Evolutionary conservation across 2,888 invertebrate genomes (phyloP), one percentile per base, ranked within the genome.

Genomic region (Arrhopalites spinosus): DNA sequence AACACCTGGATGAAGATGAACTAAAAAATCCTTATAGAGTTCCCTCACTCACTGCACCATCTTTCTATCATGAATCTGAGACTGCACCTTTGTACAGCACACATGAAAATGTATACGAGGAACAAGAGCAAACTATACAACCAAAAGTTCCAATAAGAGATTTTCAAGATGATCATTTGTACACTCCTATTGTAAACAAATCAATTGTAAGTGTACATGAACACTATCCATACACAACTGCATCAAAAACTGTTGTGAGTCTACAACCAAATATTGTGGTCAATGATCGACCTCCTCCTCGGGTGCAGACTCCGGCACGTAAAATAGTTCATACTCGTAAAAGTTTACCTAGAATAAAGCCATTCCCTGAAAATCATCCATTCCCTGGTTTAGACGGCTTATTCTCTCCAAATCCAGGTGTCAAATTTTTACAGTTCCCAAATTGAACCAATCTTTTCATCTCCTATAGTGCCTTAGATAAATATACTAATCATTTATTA

Each of bases 301-400:
- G 36, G 5, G 11, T 11, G 3, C 11, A 36, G 5, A 36, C 36
- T 36, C 36, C 36, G 11, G 36, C 59, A 23, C 59, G 59, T 25
- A 59, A 59, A 59, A 59, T 3, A 2, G 20, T 20, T n/a, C 53
- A 45, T n/a, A n/a, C n/a, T 45, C 8, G 53, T 56, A 56, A 20
- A 56, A n/a, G 53, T 56, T 59, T 74, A 23, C 59, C 66, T 25
- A 30, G 59, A 64, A 47, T 77, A 56, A 68, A 75, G 36, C 80
- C 78, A 36, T 80, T 77, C 73, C 80, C 81, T 20, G 71, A 72
- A 47, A 71, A 73, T 36, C 78, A 78, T 1, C 81, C 80, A 15
- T 78, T 81, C 63, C 81, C 81, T 53, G 78, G 79, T 5, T 36
- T 79, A 74, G 75, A 71, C 61, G 81, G 81, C 1, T 25, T 80